A percentile compares a stretch with the other conserved stretches of the same genome.
phyloP scores from a whole-genome alignment of 2,113 vertebrate genomes.

The Pseudorectes ferrugineus region DNA sequence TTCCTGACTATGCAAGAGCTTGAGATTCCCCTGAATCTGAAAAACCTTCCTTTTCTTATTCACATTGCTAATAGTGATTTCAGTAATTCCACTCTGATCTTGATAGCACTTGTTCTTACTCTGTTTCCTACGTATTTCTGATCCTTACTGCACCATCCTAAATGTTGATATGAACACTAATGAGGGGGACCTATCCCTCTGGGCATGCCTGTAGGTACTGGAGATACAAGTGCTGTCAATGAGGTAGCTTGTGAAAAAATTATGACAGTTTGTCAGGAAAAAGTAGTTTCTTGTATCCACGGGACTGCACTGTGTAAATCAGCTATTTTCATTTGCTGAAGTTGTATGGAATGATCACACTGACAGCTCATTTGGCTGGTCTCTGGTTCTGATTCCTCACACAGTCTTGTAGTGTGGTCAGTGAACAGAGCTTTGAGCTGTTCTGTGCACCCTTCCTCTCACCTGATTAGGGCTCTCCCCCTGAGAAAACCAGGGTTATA shows the following conservation, averaged over 20 bases:
- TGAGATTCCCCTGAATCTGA: neutral
- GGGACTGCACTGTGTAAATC: neutral
- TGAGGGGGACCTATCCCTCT: neutral
- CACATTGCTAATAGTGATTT: neutral
- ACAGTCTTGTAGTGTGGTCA: neutral
- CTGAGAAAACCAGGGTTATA: neutral
- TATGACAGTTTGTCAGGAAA: neutral
- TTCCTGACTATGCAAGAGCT: neutral
- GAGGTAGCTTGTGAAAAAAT: neutral
- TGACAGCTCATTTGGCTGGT: neutral
- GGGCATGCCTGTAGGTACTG: neutral
- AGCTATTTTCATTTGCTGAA: neutral
- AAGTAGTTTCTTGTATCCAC: neutral
- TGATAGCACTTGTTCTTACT: neutral
- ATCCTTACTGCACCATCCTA: neutral
- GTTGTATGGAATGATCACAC: neutral
- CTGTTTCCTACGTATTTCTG: neutral
- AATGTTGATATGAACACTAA: neutral
- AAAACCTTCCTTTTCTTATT: neutral
- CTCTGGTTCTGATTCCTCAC: neutral
- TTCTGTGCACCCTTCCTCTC: neutral
- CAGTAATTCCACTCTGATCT: neutral
- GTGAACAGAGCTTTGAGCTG: neutral
- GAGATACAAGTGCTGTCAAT: neutral
- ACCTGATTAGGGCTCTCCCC: neutral